These are phyloP conservation scores for Caradrina kadenii DNA, from an alignment of 2,888 invertebrate species.

Conservation along the genomic window DNA sequence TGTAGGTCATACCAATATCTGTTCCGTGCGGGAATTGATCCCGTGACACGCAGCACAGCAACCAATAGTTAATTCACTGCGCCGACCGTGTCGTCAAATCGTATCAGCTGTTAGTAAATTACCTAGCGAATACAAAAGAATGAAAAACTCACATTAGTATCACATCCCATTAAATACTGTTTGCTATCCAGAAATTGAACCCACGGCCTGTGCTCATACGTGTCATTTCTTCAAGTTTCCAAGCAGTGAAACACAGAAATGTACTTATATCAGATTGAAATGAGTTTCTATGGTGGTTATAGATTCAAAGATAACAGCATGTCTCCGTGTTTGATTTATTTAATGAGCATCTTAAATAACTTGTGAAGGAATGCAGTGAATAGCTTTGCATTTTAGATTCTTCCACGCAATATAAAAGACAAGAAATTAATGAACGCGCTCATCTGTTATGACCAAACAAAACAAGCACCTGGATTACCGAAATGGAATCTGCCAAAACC, in stretches of 20 bases:
- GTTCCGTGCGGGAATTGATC: too few species aligned
- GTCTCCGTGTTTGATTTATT: constrained; percentile 22
- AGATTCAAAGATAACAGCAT: constrained; percentile 34
- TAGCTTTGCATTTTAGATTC: constrained; percentile 18
- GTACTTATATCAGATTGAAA: constrained; percentile 43
- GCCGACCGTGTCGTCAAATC: too few species aligned
- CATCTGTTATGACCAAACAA: neutral
- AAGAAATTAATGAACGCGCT: neutral
- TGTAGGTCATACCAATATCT: too few species aligned
- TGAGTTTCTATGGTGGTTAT: constrained; percentile 34
- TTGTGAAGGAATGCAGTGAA: constrained; percentile 15
- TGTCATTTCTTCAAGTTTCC: constrained; percentile 32
- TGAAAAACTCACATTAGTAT: neutral
- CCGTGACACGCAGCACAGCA: too few species aligned
- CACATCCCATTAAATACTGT: neutral
- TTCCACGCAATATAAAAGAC: neutral
- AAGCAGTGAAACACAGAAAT: constrained; percentile 38
- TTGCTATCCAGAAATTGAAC: neutral
- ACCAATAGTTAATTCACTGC: too few species aligned
- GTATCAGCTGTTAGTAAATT: neutral
- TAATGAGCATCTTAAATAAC: constrained; percentile 16
- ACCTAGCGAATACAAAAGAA: neutral
- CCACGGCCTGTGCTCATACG: neutral
- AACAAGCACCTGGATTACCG: too few species aligned
- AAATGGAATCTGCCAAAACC: too few species aligned